These are phyloP conservation scores for Eupeodes corollae DNA, from an alignment of 1,140 invertebrate genomes.

Conservation along the genomic window DNA sequence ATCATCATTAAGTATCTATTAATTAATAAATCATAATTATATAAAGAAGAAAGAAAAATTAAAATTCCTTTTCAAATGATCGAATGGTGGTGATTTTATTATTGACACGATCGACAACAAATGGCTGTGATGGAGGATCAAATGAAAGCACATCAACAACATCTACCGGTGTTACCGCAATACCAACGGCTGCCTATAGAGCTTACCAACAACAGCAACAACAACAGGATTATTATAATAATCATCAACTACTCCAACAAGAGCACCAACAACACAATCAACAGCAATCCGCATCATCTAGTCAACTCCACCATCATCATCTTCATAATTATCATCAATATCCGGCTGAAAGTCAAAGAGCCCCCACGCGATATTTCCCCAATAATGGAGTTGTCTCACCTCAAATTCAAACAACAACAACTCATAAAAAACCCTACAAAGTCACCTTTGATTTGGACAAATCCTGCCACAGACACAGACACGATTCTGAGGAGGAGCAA, in stretches of 20 bases:
- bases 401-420: not conserved
- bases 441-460: slow-evolving; percentile 1
- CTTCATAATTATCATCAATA: not conserved
- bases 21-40: not conserved
- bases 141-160: slow-evolving; percentile 11
- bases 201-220: slow-evolving; percentile 8
- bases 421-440: not conserved
- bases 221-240: not conserved
- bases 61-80: slow-evolving; percentile 26
- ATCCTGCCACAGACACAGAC: no score
- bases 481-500: no score
- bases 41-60: slow-evolving; percentile 4
- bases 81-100: slow-evolving; percentile 39
- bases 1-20: not conserved
- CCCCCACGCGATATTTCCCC: not conserved
- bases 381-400: not conserved
- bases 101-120: slow-evolving; percentile 32
- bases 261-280: slow-evolving; percentile 1
- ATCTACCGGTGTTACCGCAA: slow-evolving; percentile 21
- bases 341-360: not conserved
- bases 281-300: slow-evolving; percentile 11
- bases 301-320: slow-evolving; percentile 23
- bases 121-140: slow-evolving; percentile 16
- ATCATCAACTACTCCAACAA: not conserved
- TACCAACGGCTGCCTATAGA: slow-evolving; percentile 11